phyloP scores from a whole-genome alignment of 1,140 invertebrate species.

The Anthonomus grandis region DNA sequence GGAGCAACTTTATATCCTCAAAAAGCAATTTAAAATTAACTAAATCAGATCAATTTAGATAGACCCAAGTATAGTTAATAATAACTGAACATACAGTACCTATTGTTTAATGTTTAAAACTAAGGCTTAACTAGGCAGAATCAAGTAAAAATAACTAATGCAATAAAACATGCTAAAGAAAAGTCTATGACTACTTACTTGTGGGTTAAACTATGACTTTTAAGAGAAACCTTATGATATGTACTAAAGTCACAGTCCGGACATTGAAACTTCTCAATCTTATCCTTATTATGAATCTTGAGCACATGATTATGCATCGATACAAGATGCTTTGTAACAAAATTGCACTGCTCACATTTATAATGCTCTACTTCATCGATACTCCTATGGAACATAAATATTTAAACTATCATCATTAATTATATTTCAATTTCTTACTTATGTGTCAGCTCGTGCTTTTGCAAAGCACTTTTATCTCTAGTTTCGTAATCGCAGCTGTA shows the following conservation, averaged over 20 bases:
- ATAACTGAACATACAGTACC: too few species aligned
- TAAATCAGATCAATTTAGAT: too few species aligned
- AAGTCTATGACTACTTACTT: neutral
- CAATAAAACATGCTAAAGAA: neutral
- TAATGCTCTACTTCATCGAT: conserved; percentile 18
- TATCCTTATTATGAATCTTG: conserved; percentile 14
- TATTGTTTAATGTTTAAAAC: too few species aligned
- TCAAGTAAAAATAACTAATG: neutral
- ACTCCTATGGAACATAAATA: neutral
- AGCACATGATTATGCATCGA: conserved; percentile 12
- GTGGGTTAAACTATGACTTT: conserved; percentile 14
- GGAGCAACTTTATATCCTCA: too few species aligned
- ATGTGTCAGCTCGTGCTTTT: conserved; percentile 9
- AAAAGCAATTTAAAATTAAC: too few species aligned
- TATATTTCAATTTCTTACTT: neutral
- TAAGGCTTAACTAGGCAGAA: too few species aligned
- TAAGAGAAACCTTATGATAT: conserved; percentile 15
- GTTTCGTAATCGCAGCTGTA: conserved; percentile 6
- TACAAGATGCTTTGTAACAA: conserved; percentile 13
- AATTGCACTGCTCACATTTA: conserved; percentile 11
- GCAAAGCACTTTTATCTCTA: conserved; percentile 2
- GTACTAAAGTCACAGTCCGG: conserved; percentile 16
- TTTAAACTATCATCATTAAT: neutral
- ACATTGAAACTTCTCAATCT: conserved; percentile 13
- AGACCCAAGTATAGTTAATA: too few species aligned